Conservation (phyloP, 35 echinoderm and acorn worm genomes). For the Anneissia japonica region DNA sequence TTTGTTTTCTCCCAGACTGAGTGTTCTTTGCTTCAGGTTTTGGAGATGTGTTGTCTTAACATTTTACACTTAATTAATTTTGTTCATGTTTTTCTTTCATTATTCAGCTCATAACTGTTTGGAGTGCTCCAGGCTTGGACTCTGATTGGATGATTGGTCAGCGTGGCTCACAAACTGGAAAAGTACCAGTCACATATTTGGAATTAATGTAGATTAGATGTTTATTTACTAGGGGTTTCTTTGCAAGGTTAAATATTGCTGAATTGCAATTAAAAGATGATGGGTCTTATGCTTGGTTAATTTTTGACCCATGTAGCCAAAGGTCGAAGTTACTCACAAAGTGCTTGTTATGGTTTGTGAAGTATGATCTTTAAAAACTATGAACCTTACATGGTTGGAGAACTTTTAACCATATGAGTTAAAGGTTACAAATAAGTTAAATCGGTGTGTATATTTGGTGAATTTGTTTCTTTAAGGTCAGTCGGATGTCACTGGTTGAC, state of each 20-base stretch:
- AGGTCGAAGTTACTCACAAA: background rate
- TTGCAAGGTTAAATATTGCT: background rate
- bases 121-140: conserved; percentile 84
- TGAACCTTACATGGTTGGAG: too few relatives aligned
- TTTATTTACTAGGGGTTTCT: background rate
- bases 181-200: conserved; percentile 80
- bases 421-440: too few relatives aligned
- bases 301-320: background rate
- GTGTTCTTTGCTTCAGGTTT: too few relatives aligned
- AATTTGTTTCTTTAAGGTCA: too few relatives aligned
- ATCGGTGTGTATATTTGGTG: too few relatives aligned
- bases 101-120: conserved; percentile 77
- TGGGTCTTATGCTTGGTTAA: background rate
- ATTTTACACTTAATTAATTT: too few relatives aligned
- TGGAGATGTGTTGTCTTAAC: too few relatives aligned
- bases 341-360: too few relatives aligned
- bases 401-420: too few relatives aligned
- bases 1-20: too few relatives aligned
- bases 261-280: background rate
- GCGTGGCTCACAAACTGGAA: conserved; percentile 57
- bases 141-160: conserved; percentile 97
- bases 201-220: conserved; percentile 31
- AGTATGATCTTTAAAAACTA: too few relatives aligned
- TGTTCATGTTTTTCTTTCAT: background rate
- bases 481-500: too few relatives aligned